Conservation (phyloP, 2,797 vertebrate genomes). For the Dallia pectoralis region DNA sequence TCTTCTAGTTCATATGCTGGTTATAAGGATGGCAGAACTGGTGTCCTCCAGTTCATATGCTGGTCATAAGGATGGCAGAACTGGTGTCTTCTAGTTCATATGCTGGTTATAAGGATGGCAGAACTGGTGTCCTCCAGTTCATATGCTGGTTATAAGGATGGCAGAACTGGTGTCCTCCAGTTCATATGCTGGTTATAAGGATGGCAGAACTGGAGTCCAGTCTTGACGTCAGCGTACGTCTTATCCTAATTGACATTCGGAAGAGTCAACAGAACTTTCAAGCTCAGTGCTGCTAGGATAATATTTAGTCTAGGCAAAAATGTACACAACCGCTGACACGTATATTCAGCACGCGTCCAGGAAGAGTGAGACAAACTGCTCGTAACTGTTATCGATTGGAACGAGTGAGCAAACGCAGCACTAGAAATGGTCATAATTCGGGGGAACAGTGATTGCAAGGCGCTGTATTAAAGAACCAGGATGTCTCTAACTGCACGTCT, state of each 20-base stretch:
- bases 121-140: no score
- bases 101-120: no score
- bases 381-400: not conserved
- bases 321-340: not conserved
- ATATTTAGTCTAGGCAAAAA: not conserved
- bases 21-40: no score
- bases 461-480: slow-evolving; percentile 27
- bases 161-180: no score
- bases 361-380: not conserved
- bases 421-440: not conserved
- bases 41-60: slow-evolving; percentile 48
- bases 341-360: not conserved
- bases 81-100: no score
- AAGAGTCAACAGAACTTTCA: not conserved
- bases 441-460: not conserved
- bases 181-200: slow-evolving; percentile 59
- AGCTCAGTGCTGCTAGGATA: not conserved
- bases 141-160: no score
- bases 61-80: no score
- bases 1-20: no score
- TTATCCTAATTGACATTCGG: slow-evolving; percentile 2
- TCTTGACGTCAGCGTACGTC: slow-evolving; percentile 2
- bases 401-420: not conserved
- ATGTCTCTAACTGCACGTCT: slow-evolving; percentile 72
- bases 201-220: slow-evolving; percentile 25